phyloP scores from a whole-genome alignment of 1,140 invertebrate species.

The Zophobas atratus region DNA sequence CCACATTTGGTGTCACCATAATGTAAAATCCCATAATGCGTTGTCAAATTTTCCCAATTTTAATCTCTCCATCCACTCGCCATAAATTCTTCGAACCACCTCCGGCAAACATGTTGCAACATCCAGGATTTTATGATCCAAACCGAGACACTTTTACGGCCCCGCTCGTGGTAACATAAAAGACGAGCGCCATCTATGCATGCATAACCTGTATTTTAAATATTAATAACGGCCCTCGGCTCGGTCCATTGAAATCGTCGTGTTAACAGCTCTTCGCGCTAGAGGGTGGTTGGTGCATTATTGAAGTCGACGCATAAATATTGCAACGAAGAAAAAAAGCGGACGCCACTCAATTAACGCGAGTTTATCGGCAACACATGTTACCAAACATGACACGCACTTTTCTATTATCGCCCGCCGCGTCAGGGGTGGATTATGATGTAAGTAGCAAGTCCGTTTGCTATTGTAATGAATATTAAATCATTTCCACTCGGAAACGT shows the following conservation, averaged over 20 bases:
- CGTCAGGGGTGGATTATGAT: conserved; percentile 58
- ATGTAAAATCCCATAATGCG: too few species aligned
- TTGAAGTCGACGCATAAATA: conserved; percentile 45
- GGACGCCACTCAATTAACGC: conserved; percentile 52
- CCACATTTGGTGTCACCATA: too few species aligned
- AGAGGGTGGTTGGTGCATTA: conserved; percentile 17
- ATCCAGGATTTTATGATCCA: conserved; percentile 34
- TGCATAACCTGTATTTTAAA: conserved; percentile 37
- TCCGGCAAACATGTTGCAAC: conserved; percentile 31
- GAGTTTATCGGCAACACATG: conserved; percentile 61
- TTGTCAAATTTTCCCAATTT: conserved; percentile 26
- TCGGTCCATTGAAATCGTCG: conserved; percentile 23
- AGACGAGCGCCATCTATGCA: conserved; percentile 39
- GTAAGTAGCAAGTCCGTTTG: conserved; percentile 55
- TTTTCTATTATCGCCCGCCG: conserved; percentile 55
- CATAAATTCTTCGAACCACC: conserved; percentile 28
- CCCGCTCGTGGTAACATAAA: conserved; percentile 35
- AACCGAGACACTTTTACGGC: conserved; percentile 39
- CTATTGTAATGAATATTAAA: conserved; percentile 64
- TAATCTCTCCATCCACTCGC: conserved; percentile 5
- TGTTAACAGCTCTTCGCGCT: conserved; percentile 28
- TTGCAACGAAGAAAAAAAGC: conserved; percentile 32
- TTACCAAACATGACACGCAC: conserved; percentile 61
- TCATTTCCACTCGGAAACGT: conserved; percentile 60
- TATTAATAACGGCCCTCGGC: conserved; percentile 19